Percentiles rank a stretch among this genome's conserved stretches.
Conservation (phyloP, 2,888 invertebrate species). For the Sipha maydis region DNA sequence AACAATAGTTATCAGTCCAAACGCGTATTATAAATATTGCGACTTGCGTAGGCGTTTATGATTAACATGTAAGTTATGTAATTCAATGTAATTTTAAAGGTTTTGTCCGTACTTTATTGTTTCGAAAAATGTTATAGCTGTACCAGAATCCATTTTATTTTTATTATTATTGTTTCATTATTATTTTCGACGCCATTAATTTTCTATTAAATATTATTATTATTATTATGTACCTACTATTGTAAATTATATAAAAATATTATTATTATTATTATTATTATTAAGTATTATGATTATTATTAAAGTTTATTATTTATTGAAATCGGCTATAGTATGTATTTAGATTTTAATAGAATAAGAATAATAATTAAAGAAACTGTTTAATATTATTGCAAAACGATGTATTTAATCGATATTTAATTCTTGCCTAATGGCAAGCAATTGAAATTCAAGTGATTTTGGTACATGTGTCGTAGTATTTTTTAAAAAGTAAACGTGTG, state of each 20-base stretch:
- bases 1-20: background rate
- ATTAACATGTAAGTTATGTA: constrained; percentile 8
- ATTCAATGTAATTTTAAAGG: constrained; percentile 6
- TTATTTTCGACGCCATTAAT: background rate
- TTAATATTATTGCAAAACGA: constrained; percentile 19
- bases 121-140: constrained; percentile 1
- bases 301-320: constrained; percentile 21
- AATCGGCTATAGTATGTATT: constrained; percentile 17
- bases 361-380: constrained; percentile 22
- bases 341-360: constrained; percentile 32
- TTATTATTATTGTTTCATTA: constrained; percentile 14
- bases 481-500: too few relatives aligned
- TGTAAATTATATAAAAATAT: background rate
- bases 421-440: background rate
- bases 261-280: constrained; percentile 12
- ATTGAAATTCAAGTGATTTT: too few relatives aligned
- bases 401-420: constrained; percentile 2
- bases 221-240: background rate
- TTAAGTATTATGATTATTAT: constrained; percentile 26
- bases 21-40: background rate
- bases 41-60: constrained; percentile 22
- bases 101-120: constrained; percentile 10
- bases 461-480: too few relatives aligned
- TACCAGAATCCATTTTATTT: background rate
- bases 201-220: constrained; percentile 9